Evolutionary conservation across 2,113 vertebrate species (phyloP).

Genomic region (Semnornis frantzii): DNA sequence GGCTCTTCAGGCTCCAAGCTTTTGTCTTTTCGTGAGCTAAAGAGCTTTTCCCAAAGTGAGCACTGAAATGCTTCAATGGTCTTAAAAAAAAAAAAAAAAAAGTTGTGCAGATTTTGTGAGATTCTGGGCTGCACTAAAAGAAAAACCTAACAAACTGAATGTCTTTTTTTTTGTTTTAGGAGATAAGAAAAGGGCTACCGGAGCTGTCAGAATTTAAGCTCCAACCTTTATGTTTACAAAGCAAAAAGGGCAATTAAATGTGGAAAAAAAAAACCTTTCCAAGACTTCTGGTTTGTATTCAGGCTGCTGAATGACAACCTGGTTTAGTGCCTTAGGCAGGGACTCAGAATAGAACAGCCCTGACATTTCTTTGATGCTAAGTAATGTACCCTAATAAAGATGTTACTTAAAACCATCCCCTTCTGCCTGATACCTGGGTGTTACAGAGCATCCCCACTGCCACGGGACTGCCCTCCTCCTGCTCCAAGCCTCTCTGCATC

Average conservation of each 20-base stretch:
- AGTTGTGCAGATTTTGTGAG: background rate
- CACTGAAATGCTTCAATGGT: conserved; percentile 49
- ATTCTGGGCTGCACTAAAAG: conserved; percentile 7
- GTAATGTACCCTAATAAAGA: conserved; percentile 40
- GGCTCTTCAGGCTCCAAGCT: background rate
- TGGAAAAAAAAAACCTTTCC: conserved; percentile 78
- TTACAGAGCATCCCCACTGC: background rate
- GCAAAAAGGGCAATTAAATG: conserved; percentile 81
- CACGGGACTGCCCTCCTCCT: background rate
- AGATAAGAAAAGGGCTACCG: conserved; percentile 70
- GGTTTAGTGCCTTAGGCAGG: conserved; percentile 16
- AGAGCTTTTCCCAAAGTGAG: conserved; percentile 49
- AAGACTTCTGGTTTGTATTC: conserved; percentile 38
- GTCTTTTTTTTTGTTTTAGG: conserved; percentile 58
- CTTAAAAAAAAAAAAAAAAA: background rate
- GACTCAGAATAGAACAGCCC: conserved; percentile 29
- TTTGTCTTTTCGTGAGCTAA: conserved; percentile 17
- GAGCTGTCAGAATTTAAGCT: conserved; percentile 74
- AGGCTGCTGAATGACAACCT: conserved; percentile 68
- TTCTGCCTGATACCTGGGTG: background rate
- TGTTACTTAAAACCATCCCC: conserved; percentile 12
- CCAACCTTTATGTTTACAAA: conserved; percentile 83
- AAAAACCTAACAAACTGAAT: conserved; percentile 65
- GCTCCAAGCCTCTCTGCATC: background rate
- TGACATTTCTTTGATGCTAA: conserved; percentile 73